Evolutionary conservation across 2,113 vertebrate genomes (phyloP).

Genomic region (Upupa epops): DNA sequence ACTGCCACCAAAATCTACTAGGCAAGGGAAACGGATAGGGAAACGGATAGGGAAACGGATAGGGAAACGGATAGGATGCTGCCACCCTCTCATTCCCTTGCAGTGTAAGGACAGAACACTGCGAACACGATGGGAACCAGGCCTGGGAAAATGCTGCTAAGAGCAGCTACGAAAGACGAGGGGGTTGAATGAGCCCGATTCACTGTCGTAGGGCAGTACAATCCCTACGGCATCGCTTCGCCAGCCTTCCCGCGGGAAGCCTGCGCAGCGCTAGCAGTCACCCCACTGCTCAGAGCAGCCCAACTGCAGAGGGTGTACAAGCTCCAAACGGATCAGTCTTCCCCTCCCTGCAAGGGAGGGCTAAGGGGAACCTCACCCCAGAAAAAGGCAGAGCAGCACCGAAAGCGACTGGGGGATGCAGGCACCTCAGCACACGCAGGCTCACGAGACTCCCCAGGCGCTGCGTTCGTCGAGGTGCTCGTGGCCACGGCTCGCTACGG

Average conservation of each 20-base stretch:
- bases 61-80: too few species aligned
- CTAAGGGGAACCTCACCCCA: background rate
- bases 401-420: background rate
- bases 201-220: too few species aligned
- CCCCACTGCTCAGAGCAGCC: background rate
- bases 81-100: background rate
- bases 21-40: too few species aligned
- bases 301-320: background rate
- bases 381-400: background rate
- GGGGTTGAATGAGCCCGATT: too few species aligned
- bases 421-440: background rate
- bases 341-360: accelerated
- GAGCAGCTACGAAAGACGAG: background rate
- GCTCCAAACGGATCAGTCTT: background rate
- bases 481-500: background rate
- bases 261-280: background rate
- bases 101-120: background rate
- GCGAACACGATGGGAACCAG: background rate
- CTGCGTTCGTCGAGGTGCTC: background rate
- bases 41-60: too few species aligned
- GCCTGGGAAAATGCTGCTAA: background rate
- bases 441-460: background rate
- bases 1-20: constrained; percentile 7
- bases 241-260: background rate
- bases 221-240: background rate